Percentiles rank a stretch among this genome's conserved stretches.
phyloP scores from a whole-genome alignment of 2,797 vertebrate species.

The Dryobates pubescens region DNA sequence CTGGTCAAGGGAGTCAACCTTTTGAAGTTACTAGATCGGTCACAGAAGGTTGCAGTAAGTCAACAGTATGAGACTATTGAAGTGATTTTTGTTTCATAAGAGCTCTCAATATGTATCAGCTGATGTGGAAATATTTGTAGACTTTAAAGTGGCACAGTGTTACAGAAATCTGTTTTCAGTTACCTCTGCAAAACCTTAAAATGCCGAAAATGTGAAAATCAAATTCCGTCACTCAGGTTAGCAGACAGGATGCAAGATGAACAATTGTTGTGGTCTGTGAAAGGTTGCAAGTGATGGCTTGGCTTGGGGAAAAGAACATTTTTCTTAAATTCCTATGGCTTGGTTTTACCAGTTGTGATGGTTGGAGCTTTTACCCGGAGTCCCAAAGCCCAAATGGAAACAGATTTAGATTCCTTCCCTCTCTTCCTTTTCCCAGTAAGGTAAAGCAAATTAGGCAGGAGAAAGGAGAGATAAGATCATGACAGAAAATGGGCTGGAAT shows the following conservation, averaged over 20 bases:
- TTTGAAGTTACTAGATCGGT: not conserved
- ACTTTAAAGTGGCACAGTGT: not conserved
- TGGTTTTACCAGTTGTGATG: not conserved
- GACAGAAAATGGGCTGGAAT: too few species aligned
- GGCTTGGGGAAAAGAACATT: not conserved
- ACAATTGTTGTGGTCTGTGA: not conserved
- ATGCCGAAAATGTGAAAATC: not conserved
- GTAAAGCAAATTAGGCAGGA: too few species aligned
- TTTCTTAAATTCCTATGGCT: not conserved
- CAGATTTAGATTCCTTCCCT: too few species aligned
- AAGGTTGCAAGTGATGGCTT: not conserved
- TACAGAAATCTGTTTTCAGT: not conserved
- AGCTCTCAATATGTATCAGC: not conserved
- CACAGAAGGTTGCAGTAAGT: not conserved
- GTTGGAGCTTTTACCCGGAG: too few species aligned
- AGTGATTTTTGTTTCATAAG: not conserved
- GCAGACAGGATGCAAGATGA: not conserved
- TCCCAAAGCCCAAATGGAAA: too few species aligned
- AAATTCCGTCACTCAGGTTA: not conserved
- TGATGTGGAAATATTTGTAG: not conserved
- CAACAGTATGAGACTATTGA: not conserved
- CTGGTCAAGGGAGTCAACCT: not conserved
- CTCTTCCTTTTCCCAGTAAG: too few species aligned
- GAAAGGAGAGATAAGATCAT: too few species aligned
- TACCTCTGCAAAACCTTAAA: not conserved